Evolutionary conservation across 1,140 invertebrate genomes (phyloP).

Genomic region (Sipha flava): DNA sequence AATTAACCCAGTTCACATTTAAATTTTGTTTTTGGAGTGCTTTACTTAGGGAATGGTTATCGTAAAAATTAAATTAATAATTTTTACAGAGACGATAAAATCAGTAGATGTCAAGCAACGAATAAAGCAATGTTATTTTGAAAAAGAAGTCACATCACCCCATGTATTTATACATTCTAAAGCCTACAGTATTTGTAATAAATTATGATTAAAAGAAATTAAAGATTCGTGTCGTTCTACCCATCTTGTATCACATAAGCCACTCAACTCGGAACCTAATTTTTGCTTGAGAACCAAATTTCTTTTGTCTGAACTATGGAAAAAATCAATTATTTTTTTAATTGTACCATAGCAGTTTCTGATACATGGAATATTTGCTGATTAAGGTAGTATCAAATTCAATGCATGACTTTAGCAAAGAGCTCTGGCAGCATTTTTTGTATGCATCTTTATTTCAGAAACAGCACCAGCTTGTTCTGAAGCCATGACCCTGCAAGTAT

Average conservation of each 20-base stretch:
- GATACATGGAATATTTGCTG: too few species aligned
- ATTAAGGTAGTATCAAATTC: too few species aligned
- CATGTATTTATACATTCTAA: background rate
- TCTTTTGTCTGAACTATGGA: background rate
- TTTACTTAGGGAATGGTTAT: background rate
- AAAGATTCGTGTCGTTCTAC: background rate
- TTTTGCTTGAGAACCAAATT: conserved; percentile 10
- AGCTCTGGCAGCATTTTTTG: too few species aligned
- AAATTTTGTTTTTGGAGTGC: background rate
- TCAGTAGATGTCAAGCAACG: background rate
- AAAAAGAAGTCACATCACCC: background rate
- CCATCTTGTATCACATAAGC: conserved; percentile 4
- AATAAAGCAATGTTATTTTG: background rate
- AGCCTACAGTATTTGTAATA: background rate
- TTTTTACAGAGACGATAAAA: background rate
- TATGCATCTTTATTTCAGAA: too few species aligned
- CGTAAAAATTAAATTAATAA: background rate
- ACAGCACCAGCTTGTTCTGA: too few species aligned
- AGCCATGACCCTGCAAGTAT: too few species aligned
- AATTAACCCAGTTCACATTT: background rate
- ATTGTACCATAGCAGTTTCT: background rate
- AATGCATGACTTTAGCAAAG: too few species aligned
- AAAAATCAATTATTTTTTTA: background rate
- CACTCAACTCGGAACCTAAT: background rate
- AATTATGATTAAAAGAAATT: background rate